Evolutionary conservation across 2,113 vertebrate genomes (phyloP), one percentile per base, ranked within the genome.

Genomic region (Ploceus nigricollis): DNA sequence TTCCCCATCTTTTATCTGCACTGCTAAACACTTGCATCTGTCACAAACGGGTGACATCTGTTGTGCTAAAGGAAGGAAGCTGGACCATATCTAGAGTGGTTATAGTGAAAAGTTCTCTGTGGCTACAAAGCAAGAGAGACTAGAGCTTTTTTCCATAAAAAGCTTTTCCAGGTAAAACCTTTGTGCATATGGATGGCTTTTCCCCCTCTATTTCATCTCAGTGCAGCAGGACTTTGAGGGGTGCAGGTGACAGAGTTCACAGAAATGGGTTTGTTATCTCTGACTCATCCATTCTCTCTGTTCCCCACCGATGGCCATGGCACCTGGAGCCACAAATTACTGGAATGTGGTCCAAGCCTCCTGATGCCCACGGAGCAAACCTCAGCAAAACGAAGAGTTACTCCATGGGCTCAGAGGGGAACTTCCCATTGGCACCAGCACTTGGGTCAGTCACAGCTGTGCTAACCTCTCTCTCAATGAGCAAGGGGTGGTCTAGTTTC

Each of bases 21-120:
- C 40, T 75, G 77, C 83, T 79, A 31, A 91, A 69, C 72, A 93
- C 50, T 80, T 93, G 78, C 80, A 79, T 95, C 87, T 75, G 42
- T 40, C 42, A 75, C 30, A 23, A 75, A 85, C 0, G 1, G 56
- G 50, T 65, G 60, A 48, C 68, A 81, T 79, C 84, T 96, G 87
- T 45, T 75, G 20, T 45, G 93, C 56, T 78, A 95, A 93, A 93
- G 96, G 88, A 96, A 97, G 95, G 93, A 96, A 97, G 91, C 39
- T 80, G 90, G 85, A 90, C 86, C 95, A 76, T 94, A 90, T 90
- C 81, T 90, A 71, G 80, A 92, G 78, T 69, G 76, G 47, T 95
- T 91, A 47, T 63, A 87, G 82, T 88, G 90, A 96, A 94, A 97
- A 87, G 92, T 23, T 76, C 81, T 93, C 31, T 78, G 93, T 68